These are phyloP conservation scores for Drosophila atripex DNA, from an alignment of 2,888 invertebrate species.

Conservation along the genomic window DNA sequence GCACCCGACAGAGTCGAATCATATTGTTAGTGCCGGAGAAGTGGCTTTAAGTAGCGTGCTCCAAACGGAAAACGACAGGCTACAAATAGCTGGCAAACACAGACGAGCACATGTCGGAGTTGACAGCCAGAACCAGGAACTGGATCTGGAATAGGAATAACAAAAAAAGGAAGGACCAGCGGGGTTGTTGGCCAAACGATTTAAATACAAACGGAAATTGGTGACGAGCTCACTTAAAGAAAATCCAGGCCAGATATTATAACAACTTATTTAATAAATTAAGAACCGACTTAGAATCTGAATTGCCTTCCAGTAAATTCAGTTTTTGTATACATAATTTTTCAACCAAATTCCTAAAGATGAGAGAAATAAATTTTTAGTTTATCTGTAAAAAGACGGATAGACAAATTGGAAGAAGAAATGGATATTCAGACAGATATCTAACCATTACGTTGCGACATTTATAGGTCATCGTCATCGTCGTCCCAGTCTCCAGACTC, in stretches of 20 bases:
- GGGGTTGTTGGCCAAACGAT: conserved; percentile 36
- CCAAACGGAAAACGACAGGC: conserved; percentile 48
- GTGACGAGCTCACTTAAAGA: not conserved
- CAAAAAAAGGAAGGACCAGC: conserved; percentile 60
- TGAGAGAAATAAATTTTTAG: not conserved
- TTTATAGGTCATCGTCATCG: conserved; percentile 55
- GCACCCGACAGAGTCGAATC: conserved; percentile 34
- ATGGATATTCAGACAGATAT: conserved; percentile 39
- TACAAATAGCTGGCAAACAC: conserved; percentile 37
- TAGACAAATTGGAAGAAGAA: conserved; percentile 37
- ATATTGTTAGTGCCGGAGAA: conserved; percentile 46
- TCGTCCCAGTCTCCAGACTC: conserved; percentile 8
- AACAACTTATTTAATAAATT: too few relatives aligned
- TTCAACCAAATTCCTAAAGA: not conserved
- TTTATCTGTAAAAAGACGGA: conserved; percentile 25
- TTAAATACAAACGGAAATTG: conserved; percentile 10
- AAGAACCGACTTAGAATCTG: too few relatives aligned
- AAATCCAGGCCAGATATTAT: not conserved
- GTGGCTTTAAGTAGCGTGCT: conserved; percentile 63
- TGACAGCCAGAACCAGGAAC: conserved; percentile 45
- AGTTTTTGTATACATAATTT: not conserved
- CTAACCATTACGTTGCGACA: conserved; percentile 41
- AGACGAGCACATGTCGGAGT: conserved; percentile 66
- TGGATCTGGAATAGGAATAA: conserved; percentile 20
- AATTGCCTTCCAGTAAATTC: not conserved